Conservation (phyloP, 2,797 vertebrate genomes). For the Molossus alvarezi region DNA sequence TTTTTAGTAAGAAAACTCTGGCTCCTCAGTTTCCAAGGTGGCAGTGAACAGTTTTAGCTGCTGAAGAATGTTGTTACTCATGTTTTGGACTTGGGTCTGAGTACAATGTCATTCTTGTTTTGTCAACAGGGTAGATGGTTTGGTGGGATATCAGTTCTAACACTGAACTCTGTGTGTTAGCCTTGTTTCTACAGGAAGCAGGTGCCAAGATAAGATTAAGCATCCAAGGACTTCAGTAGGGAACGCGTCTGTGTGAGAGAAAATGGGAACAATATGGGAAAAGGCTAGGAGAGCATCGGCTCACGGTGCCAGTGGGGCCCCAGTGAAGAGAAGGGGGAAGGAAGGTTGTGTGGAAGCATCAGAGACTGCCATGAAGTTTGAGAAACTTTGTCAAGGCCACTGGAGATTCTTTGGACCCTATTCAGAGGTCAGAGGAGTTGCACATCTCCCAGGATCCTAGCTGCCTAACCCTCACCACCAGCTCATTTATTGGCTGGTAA, state of each 20-base stretch:
- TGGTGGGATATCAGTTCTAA: not conserved
- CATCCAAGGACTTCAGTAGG: not conserved
- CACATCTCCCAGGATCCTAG: fast-evolving
- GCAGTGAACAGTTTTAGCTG: constrained; percentile 42
- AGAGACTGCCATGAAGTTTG: not conserved
- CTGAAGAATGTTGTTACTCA: constrained; percentile 66
- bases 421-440: not conserved
- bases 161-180: not conserved
- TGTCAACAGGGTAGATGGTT: constrained; percentile 68
- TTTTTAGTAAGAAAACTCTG: not conserved
- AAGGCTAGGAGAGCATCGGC: not conserved
- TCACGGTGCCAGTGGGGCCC: not conserved
- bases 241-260: not conserved
- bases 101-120: constrained; percentile 73
- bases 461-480: not conserved
- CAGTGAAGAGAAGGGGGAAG: not conserved
- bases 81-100: constrained; percentile 56
- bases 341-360: not conserved
- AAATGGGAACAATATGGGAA: not conserved
- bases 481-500: not conserved
- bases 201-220: not conserved
- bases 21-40: constrained; percentile 39
- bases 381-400: not conserved
- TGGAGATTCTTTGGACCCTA: not conserved
- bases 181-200: not conserved